Evolutionary conservation across 2,113 vertebrate genomes (phyloP), one percentile per base, ranked within the genome.

Genomic region (Trichechus manatus): DNA sequence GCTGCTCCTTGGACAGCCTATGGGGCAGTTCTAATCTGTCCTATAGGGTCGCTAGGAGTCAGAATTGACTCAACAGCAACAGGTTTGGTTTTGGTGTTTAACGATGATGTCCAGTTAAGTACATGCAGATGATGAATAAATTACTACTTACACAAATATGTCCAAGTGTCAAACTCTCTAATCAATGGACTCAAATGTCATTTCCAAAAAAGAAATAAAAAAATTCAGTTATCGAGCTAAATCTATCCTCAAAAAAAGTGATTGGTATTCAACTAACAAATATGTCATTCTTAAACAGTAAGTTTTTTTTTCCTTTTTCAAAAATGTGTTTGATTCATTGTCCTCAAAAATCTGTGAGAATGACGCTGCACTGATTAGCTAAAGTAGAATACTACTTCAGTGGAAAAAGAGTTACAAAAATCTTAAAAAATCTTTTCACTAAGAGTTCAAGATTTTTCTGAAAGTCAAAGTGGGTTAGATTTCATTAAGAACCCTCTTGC

Each of bases 121-220:
- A 36, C 9, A 50, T 90, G 61, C 22, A 85, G 81, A 82, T 87
- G 36, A 95, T 75, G 78, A 97, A 97, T 80, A 95, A 47, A 93
- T 96, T 74, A 93, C 85, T 63, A 70, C 72, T 96, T 98, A 91
- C 25, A 78, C 23, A 96, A 86, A 77, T 66, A 80, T 89, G 78
- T 90, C 61, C 56, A 97, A 97, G 39, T 87, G 66, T 97, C 92
- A 93, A n/a, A n/a, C 31, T 93, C 27, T 96, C 80, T 94, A 79
- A 78, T 86, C 10, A 89, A 56, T 33, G 50, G 33, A 75, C 42
- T 79, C 50, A 92, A 70, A 87, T 74, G 19, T 33, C 80, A 78
- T 42, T 96, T 84, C 5, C 53, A 29, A 87, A 89, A 86, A 50
- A 72, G 14, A 36, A 72, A 36, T 56, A 36, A 36, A 20, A 79